Evolutionary conservation across 2,113 vertebrate species (phyloP).

Genomic region (Ceuthmochares aereus): DNA sequence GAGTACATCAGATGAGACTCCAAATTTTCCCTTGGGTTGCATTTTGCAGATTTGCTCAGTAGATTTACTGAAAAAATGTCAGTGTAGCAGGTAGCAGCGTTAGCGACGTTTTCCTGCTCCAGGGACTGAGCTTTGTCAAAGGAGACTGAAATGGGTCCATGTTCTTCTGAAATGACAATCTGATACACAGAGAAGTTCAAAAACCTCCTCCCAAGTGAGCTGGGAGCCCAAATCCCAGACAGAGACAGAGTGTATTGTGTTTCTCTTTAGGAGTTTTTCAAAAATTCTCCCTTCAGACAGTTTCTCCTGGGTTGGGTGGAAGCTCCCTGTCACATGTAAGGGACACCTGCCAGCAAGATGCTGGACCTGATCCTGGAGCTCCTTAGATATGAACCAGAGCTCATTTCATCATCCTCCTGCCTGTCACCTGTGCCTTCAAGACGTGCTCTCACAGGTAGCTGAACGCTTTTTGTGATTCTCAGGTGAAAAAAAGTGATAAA

Average conservation of each 20-base stretch:
- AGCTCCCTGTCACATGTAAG: background rate
- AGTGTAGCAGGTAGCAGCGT: background rate
- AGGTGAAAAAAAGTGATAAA: background rate
- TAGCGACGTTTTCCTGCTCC: background rate
- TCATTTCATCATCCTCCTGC: background rate
- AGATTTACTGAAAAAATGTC: background rate
- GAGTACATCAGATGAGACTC: background rate
- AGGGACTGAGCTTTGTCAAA: background rate
- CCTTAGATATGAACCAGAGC: background rate
- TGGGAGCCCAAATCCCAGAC: background rate
- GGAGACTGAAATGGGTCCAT: background rate
- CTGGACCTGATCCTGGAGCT: background rate
- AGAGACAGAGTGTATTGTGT: accelerated
- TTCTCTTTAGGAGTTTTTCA: background rate
- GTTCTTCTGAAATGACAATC: background rate
- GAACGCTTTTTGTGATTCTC: background rate
- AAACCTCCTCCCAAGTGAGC: background rate
- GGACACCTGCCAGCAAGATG: background rate
- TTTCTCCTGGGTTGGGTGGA: background rate
- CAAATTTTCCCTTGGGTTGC: accelerated
- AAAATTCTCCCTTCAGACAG: background rate
- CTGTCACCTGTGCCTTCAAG: background rate
- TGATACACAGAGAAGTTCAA: background rate
- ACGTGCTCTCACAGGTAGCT: background rate
- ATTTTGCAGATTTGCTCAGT: background rate